Evolutionary conservation across 1,140 invertebrate genomes (phyloP), one percentile per base, ranked within the genome.

Genomic region (Acromyrmex charruanus): DNA sequence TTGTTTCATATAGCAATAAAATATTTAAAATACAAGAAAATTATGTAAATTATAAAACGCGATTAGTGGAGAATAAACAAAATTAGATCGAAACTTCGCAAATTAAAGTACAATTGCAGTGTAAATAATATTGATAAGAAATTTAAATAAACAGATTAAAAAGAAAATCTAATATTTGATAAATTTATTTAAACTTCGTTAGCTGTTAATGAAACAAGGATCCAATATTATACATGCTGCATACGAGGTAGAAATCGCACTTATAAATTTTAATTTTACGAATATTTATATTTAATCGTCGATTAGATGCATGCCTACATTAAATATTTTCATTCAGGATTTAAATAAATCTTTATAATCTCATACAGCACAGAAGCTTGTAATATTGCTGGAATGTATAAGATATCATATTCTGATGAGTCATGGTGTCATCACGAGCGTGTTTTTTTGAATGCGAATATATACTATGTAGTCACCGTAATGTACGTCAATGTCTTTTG

Each of bases 231-330:
- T 63, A 28, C 12, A 28, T 66, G 28, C 61, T 31, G 14, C 53
- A 58, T 58, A n/a, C 9, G n/a, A 6, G n/a, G 2, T 58, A 58
- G 18, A 55, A n/a, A 58, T 58, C 9, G n/a, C n/a, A 21, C n/a
- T 51, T 58, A 55, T n/a, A 51, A n/a, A 16, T 53, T 53, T 16
- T 53, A 63, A 25, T 63, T 14, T 25, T 63, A 65, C 16, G 6
- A 28, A 63, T 63, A 63, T 63, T 61, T 63, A 63, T 28, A 63
- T 14, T 66, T 71, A 25, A 71, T 71, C 16, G 16, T 25, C 14
- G 68, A 51, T 58, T 55, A 55, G 0, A n/a, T 18, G 53, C 6
- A 1, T 51, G 16, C 4, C 9, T 16, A 51, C 7, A 16, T 51
- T 16, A 51, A 51, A 44, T 10, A 44, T 44, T 44, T 9, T 44